Conservation (phyloP, 2,113 vertebrate genomes). For the Bucco capensis region DNA sequence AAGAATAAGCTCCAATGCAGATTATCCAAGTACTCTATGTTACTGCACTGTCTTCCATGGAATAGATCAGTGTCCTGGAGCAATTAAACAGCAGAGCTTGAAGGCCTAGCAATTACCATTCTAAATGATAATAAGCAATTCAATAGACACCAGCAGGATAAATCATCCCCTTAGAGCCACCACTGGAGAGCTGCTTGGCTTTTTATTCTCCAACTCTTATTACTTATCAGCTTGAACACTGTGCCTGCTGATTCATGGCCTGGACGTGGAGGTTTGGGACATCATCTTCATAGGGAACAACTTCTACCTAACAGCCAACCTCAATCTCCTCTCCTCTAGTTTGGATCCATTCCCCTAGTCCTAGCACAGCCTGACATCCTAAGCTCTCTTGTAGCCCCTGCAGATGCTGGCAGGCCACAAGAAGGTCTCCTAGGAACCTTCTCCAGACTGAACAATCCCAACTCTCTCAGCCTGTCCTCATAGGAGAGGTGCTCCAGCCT, state of each 20-base stretch:
- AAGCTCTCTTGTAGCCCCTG: no score
- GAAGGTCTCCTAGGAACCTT: no score
- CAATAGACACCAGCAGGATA: conserved; percentile 28
- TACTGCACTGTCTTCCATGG: conserved; percentile 23
- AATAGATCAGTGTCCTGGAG: conserved; percentile 27
- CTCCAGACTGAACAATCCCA: no score
- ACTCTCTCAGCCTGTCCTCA: no score
- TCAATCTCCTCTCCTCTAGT: no score
- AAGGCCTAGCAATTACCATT: conserved; percentile 38
- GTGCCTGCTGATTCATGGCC: conserved; percentile 44
- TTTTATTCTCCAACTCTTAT: conserved; percentile 42
- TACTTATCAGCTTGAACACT: conserved; percentile 51
- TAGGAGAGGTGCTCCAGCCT: no score
- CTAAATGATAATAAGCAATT: conserved; percentile 66
- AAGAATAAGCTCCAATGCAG: not conserved
- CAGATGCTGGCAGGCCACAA: no score
- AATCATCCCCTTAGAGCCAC: conserved; percentile 55
- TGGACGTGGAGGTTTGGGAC: conserved; percentile 26
- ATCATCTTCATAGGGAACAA: not conserved
- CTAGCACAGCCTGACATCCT: no score
- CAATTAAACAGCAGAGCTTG: conserved; percentile 45
- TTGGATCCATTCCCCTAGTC: no score
- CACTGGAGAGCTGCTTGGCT: not conserved
- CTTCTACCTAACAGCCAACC: conserved; percentile 40
- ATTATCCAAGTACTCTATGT: conserved; percentile 42